A percentile compares a stretch with the other conserved stretches of the same genome.
These are phyloP conservation scores for Pachypeltis micranthus DNA, from an alignment of 1,140 invertebrate species.

Conservation along the genomic window DNA sequence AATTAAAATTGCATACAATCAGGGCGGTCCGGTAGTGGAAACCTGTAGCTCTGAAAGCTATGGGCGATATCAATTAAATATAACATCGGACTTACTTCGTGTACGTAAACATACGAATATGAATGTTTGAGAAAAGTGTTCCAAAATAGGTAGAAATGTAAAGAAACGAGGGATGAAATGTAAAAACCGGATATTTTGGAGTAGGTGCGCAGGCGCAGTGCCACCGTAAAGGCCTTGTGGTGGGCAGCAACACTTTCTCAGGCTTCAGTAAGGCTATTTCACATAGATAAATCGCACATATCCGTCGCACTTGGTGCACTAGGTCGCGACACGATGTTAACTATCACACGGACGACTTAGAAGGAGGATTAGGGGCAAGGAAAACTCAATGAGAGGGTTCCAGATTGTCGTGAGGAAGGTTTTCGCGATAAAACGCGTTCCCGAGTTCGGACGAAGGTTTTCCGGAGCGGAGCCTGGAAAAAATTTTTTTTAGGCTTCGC, in stretches of 20 bases:
- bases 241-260: slow-evolving; percentile 28
- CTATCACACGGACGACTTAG: neutral
- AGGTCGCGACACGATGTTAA: neutral
- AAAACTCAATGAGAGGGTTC: neutral
- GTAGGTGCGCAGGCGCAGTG: slow-evolving; percentile 30
- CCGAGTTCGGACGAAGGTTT: neutral
- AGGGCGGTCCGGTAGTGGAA: no score
- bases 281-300: slow-evolving; percentile 23
- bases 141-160: no score
- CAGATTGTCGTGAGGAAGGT: neutral
- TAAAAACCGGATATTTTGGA: slow-evolving; percentile 19
- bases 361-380: neutral
- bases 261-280: slow-evolving; percentile 27
- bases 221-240: slow-evolving; percentile 28
- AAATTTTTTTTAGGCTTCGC: slow-evolving; percentile 18
- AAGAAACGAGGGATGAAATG: neutral
- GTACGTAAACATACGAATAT: no score
- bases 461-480: neutral
- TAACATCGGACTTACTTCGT: no score
- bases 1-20: no score
- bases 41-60: no score
- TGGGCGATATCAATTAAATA: no score
- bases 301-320: neutral
- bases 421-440: slow-evolving; percentile 12
- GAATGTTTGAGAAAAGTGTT: no score